Evolutionary conservation across 2,888 invertebrate genomes (phyloP).

Genomic region (Tipula vernalis): DNA sequence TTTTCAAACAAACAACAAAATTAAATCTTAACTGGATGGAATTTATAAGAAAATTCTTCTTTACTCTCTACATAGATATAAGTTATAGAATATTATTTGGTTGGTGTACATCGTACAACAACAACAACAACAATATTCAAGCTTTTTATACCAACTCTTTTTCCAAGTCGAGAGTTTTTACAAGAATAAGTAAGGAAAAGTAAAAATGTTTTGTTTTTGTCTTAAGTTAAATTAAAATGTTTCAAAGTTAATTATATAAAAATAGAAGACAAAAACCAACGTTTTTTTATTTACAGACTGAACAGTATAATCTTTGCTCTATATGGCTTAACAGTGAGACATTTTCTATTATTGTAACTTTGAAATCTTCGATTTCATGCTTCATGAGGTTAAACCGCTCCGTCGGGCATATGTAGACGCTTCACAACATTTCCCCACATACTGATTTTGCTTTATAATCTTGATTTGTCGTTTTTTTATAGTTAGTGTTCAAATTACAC

Average conservation of each 20-base stretch:
- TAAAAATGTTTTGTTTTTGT: neutral
- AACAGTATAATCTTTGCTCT: neutral
- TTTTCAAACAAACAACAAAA: neutral
- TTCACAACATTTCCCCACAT: too few relatives aligned
- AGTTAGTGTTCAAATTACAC: too few relatives aligned
- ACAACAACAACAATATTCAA: neutral
- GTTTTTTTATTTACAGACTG: neutral
- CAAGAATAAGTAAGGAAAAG: neutral
- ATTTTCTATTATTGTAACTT: too few relatives aligned
- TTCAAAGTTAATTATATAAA: neutral
- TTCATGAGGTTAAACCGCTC: too few relatives aligned
- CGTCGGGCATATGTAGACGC: too few relatives aligned
- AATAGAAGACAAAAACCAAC: neutral
- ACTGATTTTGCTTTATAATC: too few relatives aligned
- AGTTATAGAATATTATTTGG: neutral
- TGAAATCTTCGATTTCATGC: too few relatives aligned
- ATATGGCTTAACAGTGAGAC: too few relatives aligned
- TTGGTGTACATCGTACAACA: neutral
- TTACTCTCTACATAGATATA: neutral
- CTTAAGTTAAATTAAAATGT: slow-evolving; percentile 4
- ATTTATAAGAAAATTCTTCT: neutral
- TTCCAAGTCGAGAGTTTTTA: neutral
- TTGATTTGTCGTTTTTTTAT: too few relatives aligned
- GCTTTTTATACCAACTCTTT: neutral
- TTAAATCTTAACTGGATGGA: slow-evolving; percentile 4